phyloP scores from a whole-genome alignment of 2,797 vertebrate genomes.

The Pangasius macronema region DNA sequence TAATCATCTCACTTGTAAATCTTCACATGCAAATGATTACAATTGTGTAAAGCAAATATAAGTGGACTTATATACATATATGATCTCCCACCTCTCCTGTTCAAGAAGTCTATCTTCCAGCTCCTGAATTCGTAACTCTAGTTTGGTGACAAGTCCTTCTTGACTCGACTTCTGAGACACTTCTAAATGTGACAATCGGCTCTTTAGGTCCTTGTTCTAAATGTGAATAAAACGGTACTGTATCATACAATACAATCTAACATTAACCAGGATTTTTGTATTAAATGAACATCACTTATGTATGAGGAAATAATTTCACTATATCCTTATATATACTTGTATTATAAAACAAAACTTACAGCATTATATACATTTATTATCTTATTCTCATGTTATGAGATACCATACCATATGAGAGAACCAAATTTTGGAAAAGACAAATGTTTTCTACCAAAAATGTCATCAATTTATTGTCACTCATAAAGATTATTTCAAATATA shows the following conservation, averaged over 20 bases:
- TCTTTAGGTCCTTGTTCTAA: conserved; percentile 92
- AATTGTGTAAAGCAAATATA: background rate
- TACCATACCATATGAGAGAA: too few relatives aligned
- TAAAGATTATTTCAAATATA: background rate
- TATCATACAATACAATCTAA: background rate
- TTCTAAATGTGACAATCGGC: conserved; percentile 87
- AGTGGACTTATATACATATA: too few relatives aligned
- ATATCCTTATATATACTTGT: background rate
- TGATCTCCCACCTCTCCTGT: conserved; percentile 83
- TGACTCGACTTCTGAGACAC: conserved; percentile 86
- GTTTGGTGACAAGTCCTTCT: conserved; percentile 86
- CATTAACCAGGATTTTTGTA: background rate
- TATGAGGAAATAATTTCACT: background rate
- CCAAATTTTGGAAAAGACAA: background rate
- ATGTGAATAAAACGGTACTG: background rate
- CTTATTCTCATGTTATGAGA: background rate
- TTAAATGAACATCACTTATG: background rate
- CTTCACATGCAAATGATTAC: background rate
- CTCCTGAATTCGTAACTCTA: conserved; percentile 86
- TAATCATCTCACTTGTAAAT: background rate
- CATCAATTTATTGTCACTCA: background rate
- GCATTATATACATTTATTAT: background rate
- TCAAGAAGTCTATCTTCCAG: conserved; percentile 87
- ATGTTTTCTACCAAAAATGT: background rate
- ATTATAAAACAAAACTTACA: background rate